Evolutionary conservation across 2,797 vertebrate species (phyloP), one percentile per base, ranked within the genome.

Genomic region (Hyperoplus lanceolatus): DNA sequence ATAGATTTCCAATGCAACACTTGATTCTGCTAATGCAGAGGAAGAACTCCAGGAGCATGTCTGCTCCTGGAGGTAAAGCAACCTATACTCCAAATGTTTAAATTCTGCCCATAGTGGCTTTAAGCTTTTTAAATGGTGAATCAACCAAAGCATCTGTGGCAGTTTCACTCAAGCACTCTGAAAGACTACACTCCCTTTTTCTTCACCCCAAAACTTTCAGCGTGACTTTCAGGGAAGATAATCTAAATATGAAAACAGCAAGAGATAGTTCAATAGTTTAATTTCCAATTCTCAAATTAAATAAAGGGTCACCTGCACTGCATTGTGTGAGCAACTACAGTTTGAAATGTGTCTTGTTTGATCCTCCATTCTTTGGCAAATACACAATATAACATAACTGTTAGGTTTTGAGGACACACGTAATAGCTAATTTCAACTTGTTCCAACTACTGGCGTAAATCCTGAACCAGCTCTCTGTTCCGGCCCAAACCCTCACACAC

Each of bases 351-450:
- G 29, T 29, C 29, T 29, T 29, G 29, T 29, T 29, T 29, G 29
- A 29, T 29, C 29, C 29, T 29, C 29, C 29, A 29, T 29, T 29
- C 29, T 29, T 29, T 29, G 29, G 29, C 29, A 3, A 29, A 29
- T 29, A 29, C 29, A 29, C 29, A 29, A 29, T 29, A 29, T 29
- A 29, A 29, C 29, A 29, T 12, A 29, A 5, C 21, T 9, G 38
- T 18, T 64, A 5, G 11, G 43, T 10, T 29, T 63, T 53, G 55
- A 73, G 39, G 61, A 74, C 57, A 69, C 62, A 9, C 43, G 18
- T 77, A 64, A 77, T 51, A 73, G 63, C 70, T 83, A 50, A 43
- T 77, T 65, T 70, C 14, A 57, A 51, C 29, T 57, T 36, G 43
- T 71, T 21, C 1, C 46, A 55, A 8, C 53, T 63, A n/a, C 50